A percentile compares a stretch with the other conserved stretches of the same genome.
Evolutionary conservation across 1,140 invertebrate species (phyloP).

Genomic region (Calliopsis andreniformis): DNA sequence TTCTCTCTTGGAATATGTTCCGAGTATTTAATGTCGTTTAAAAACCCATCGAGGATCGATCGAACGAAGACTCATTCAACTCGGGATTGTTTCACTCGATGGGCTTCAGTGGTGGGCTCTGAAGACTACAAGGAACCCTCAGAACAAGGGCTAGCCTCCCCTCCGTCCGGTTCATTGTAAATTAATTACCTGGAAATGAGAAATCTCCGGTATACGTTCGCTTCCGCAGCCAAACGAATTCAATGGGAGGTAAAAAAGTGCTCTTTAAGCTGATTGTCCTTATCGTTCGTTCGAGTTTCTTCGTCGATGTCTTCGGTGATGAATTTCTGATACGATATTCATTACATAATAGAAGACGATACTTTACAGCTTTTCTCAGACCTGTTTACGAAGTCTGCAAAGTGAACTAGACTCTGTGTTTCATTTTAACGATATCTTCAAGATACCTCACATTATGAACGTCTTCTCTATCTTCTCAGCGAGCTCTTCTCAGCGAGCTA

Average conservation of each 20-base stretch:
- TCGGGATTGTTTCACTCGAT: too few species aligned
- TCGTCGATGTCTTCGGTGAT: conserved; percentile 2
- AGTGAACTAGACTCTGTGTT: too few species aligned
- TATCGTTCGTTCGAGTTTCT: conserved; percentile 11
- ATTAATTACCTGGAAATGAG: conserved; percentile 82
- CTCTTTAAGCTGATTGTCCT: conserved; percentile 59
- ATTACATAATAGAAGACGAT: conserved; percentile 9
- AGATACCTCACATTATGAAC: too few species aligned
- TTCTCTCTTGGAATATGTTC: too few species aligned
- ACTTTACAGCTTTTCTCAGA: too few species aligned
- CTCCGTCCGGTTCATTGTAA: conserved; percentile 80
- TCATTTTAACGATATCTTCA: too few species aligned
- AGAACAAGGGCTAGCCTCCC: conserved; percentile 72
- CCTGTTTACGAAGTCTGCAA: too few species aligned
- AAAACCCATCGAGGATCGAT: too few species aligned
- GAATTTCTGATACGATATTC: conserved; percentile 1
- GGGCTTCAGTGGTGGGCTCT: conserved; percentile 64
- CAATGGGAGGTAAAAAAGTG: conserved; percentile 78
- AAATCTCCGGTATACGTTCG: conserved; percentile 79
- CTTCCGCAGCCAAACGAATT: conserved; percentile 57
- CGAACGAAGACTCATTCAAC: too few species aligned
- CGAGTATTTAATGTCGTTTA: too few species aligned
- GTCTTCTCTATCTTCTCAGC: too few species aligned
- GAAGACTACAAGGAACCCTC: conserved; percentile 75
- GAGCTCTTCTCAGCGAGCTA: too few species aligned